Evolutionary conservation across 2,113 vertebrate species (phyloP), one percentile per base, ranked within the genome.

Genomic region (Empidonax alnorum): DNA sequence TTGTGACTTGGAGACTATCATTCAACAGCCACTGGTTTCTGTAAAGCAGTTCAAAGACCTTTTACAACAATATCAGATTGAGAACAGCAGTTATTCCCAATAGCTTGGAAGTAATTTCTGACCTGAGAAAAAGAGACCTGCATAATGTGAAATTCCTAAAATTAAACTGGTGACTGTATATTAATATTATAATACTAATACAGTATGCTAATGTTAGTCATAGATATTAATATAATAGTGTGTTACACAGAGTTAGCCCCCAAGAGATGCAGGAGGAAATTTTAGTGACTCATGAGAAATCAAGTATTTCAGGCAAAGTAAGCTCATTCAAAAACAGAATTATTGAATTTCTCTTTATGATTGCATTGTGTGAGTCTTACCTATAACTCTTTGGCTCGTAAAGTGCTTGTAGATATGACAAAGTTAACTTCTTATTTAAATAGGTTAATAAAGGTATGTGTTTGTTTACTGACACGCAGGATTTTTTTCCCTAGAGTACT

Each of bases 241-340:
- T 66, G 79, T 52, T 85, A 52, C 16, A 44, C 5, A 73, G 41
- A 77, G 25, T 67, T 67, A 90, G 39, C 12, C 42, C 35, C 28
- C 46, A 59, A 89, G 66, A 47, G 46, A 49, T 37, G 25, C 28
- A 46, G 66, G 12, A 87, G 27, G 20, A 84, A 91, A 89, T 68
- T 74, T 37, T 84, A 93, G 82, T 90, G 39, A 69, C 66, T 89
- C 72, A 53, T 67, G 88, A 80, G 89, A 86, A 94, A 93, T 62
- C 42, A 69, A 85, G 49, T 84, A 80, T 58, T 90, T 88, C 53
- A 69, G 55, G 66, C 18, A 82, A 82, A 88, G 47, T 61, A 87
- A 81, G 22, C 17, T 86, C 61, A 39, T 66, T 95, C 21, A 49
- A 82, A 72, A 72, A 41, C 9, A 87, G 31, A 85, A 50, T 55